These are phyloP conservation scores for Cryptoblepharus egeriae DNA, from an alignment of 2,797 vertebrate species.

Conservation along the genomic window DNA sequence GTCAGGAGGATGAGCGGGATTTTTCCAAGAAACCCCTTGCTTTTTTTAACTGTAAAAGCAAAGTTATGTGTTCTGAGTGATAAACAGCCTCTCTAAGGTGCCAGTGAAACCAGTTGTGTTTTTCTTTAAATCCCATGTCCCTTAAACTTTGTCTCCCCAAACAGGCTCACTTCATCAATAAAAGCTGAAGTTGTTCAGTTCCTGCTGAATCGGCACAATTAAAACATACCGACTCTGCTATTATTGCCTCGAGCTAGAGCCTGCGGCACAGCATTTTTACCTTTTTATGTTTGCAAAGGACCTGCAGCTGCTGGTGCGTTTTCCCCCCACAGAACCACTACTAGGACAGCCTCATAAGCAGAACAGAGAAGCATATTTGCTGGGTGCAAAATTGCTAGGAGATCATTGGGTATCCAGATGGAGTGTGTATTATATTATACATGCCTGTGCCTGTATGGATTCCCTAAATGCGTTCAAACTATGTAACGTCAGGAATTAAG, in stretches of 20 bases:
- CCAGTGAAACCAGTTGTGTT: not conserved
- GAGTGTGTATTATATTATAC: rapidly evolving
- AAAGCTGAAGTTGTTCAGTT: not conserved
- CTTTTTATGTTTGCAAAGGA: not conserved
- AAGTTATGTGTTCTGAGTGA: not conserved
- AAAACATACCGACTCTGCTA: slow-evolving; percentile 12
- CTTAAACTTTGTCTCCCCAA: slow-evolving; percentile 16
- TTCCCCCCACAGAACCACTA: not conserved
- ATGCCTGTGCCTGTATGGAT: too few relatives aligned
- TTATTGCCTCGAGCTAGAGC: slow-evolving; percentile 7
- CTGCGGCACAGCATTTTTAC: slow-evolving; percentile 13
- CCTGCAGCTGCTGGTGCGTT: not conserved
- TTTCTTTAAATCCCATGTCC: not conserved
- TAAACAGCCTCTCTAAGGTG: not conserved
- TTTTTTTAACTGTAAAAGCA: not conserved
- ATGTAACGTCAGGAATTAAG: not conserved
- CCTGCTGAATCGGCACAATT: slow-evolving; percentile 36
- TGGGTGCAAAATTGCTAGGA: not conserved
- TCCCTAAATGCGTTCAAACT: not conserved
- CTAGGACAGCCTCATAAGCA: not conserved
- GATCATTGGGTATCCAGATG: not conserved
- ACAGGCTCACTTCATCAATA: not conserved
- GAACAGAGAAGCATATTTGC: not conserved
- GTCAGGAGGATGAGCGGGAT: too few relatives aligned
- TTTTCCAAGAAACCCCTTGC: not conserved